These are phyloP conservation scores for Achatina immaculata DNA, from an alignment of 1,140 invertebrate species.

Conservation along the genomic window DNA sequence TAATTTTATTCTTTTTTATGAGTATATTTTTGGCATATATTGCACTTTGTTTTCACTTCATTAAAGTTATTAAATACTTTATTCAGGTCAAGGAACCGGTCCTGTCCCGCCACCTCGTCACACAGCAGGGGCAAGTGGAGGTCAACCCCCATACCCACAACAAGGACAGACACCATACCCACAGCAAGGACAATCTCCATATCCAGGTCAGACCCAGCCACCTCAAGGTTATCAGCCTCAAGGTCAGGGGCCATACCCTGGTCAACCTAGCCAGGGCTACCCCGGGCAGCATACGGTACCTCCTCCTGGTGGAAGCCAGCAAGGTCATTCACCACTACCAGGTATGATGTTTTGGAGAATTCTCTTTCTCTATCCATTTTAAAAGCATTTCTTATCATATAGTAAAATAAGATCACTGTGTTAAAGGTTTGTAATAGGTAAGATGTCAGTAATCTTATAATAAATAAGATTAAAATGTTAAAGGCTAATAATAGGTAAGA, in stretches of 20 bases:
- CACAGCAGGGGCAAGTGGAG: background rate
- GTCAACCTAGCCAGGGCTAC: background rate
- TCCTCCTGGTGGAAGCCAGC: background rate
- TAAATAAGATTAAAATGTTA: too few relatives aligned
- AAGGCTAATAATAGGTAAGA: too few relatives aligned
- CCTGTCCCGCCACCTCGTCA: background rate
- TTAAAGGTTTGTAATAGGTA: too few relatives aligned
- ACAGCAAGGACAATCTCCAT: slow-evolving; percentile 4
- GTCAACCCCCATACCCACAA: background rate
- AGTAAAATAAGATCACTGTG: too few relatives aligned
- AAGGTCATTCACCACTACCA: background rate
- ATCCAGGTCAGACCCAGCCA: slow-evolving; percentile 1
- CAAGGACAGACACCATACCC: slow-evolving; percentile 13
- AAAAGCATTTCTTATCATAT: too few relatives aligned
- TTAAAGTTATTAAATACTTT: too few relatives aligned
- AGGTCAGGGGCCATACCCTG: slow-evolving; percentile 23
- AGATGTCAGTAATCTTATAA: too few relatives aligned
- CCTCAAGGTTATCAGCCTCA: slow-evolving; percentile 2
- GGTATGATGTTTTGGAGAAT: background rate
- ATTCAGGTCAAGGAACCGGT: too few relatives aligned
- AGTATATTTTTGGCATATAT: too few relatives aligned
- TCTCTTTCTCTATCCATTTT: too few relatives aligned
- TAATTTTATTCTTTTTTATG: too few relatives aligned
- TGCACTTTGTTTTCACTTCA: too few relatives aligned
- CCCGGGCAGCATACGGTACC: background rate